A percentile compares a stretch with the other conserved stretches of the same genome.
These are phyloP conservation scores for Pheosia tremula DNA, from an alignment of 2,888 invertebrate species.

Conservation along the genomic window DNA sequence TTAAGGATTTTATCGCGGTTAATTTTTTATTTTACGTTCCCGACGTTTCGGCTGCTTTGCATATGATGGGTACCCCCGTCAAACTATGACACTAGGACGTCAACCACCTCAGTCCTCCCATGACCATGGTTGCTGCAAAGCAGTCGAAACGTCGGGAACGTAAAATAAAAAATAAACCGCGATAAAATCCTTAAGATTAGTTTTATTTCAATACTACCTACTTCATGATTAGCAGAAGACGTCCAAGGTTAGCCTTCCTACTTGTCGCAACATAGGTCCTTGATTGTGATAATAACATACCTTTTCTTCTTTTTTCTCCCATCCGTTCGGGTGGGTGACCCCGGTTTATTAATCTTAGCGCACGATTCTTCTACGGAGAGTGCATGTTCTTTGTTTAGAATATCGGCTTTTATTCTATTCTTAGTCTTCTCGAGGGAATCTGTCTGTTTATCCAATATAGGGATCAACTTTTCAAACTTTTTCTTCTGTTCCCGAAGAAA, in stretches of 20 bases:
- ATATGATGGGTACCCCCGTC: too few relatives aligned
- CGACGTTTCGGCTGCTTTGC: too few relatives aligned
- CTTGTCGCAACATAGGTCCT: background rate
- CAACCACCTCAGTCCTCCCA: too few relatives aligned
- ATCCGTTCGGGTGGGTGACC: slow-evolving; percentile 25
- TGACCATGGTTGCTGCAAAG: too few relatives aligned
- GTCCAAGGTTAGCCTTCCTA: background rate
- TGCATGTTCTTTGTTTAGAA: slow-evolving; percentile 60
- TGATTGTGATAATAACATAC: slow-evolving; percentile 22
- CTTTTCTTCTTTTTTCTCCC: slow-evolving; percentile 53
- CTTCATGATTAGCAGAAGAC: background rate
- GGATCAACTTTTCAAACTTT: slow-evolving; percentile 60
- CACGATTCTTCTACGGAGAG: slow-evolving; percentile 63
- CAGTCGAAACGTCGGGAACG: too few relatives aligned
- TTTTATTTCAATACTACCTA: too few relatives aligned
- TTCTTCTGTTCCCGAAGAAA: slow-evolving; percentile 66
- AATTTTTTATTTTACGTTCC: too few relatives aligned
- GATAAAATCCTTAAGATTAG: too few relatives aligned
- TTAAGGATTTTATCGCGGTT: too few relatives aligned
- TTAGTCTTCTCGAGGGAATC: slow-evolving; percentile 54
- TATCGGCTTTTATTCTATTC: slow-evolving; percentile 56
- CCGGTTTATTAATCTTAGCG: slow-evolving; percentile 33
- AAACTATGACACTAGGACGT: too few relatives aligned
- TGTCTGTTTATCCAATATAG: slow-evolving; percentile 53
- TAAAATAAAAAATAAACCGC: too few relatives aligned